Evolutionary conservation across 2,888 invertebrate genomes (phyloP), one percentile per base, ranked within the genome.

Genomic region (Ptychoptera contaminata): DNA sequence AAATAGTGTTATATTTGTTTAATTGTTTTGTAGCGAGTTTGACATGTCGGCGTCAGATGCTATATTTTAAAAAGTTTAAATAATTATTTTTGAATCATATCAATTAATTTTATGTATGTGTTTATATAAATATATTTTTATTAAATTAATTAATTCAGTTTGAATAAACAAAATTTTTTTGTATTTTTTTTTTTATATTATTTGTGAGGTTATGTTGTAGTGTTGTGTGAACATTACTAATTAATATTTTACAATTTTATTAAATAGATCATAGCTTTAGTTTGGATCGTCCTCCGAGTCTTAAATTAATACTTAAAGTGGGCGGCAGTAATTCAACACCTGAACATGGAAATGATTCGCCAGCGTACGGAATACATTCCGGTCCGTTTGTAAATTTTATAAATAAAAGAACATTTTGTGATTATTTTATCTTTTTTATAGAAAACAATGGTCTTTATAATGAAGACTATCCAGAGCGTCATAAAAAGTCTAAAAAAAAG

Each of bases 401-500:
- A 3, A 11, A 32, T 2, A 11, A 9, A 32, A 9, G 8, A 11
- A 32, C 9, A 32, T 32, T 32, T 32, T n/a, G n/a, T n/a, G n/a
- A n/a, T n/a, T n/a, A n/a, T n/a, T n/a, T n/a, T n/a, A n/a, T n/a
- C n/a, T n/a, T n/a, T n/a, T n/a, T n/a, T n/a, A n/a, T 32, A 32
- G 34, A 35, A 35, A 30, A 35, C n/a, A 34, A 16, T 8, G 34
- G 45, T n/a, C 38, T 16, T 16, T 49, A 42, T 37, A 45, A 46
- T 1, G 59, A 56, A 8, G 58, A 62, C 37, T 53, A 57, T 44
- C 59, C 58, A 0, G 65, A 68, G 40, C 71, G 73, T 4, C 79
- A 79, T 53, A 82, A 81, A 52, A 81, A 81, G 56, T 71, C 77
- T 0, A 82, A 82, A 56, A 82, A 82, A 63, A 82, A 82, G 58